phyloP scores from a whole-genome alignment of 2,888 invertebrate species.

The Cataglyphis cursor region DNA sequence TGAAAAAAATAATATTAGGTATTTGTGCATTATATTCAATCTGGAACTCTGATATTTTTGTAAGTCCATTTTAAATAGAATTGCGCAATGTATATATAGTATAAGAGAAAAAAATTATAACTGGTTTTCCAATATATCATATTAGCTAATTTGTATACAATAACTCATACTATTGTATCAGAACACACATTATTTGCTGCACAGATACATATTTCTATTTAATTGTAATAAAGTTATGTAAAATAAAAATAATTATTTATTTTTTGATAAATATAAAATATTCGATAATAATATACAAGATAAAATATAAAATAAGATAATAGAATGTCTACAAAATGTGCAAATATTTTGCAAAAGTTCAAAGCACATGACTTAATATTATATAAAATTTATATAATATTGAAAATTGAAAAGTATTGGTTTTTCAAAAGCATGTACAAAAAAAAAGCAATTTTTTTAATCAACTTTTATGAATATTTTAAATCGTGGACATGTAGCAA shows the following conservation, averaged over 20 bases:
- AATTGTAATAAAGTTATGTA: conserved; percentile 21
- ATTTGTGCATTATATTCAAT: neutral
- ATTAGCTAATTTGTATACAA: neutral
- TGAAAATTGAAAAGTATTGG: neutral
- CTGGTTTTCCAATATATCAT: conserved; percentile 9
- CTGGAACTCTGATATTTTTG: conserved; percentile 19
- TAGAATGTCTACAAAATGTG: neutral
- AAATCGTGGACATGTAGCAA: neutral
- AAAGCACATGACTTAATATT: neutral
- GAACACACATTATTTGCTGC: conserved; percentile 4
- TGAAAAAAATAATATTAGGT: neutral
- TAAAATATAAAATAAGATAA: neutral
- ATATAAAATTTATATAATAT: neutral
- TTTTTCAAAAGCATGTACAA: neutral
- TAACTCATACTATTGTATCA: neutral
- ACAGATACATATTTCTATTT: conserved; percentile 1
- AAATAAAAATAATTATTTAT: conserved; percentile 3
- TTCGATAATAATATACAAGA: conserved; percentile 1
- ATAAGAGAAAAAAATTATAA: conserved; percentile 3
- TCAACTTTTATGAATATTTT: neutral
- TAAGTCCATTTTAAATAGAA: neutral
- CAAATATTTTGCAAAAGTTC: neutral
- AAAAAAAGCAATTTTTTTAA: neutral
- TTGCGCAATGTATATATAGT: conserved; percentile 5
- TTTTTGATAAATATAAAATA: neutral